Percentiles rank a stretch among this genome's conserved stretches.
phyloP scores from a whole-genome alignment of 2,797 vertebrate genomes.

The Sparidentex hasta region DNA sequence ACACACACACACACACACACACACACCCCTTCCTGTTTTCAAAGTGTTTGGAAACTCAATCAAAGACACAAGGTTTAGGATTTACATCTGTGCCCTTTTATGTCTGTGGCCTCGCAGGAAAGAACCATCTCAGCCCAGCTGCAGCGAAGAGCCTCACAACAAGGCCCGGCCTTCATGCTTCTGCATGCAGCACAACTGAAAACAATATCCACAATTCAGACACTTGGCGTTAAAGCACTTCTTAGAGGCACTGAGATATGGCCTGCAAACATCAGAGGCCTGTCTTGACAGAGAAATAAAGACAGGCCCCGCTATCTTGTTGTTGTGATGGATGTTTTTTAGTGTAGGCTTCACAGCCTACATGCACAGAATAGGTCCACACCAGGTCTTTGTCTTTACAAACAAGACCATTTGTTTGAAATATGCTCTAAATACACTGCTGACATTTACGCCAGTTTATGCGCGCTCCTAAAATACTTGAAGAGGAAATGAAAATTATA shows the following conservation, averaged over 20 bases:
- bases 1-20: conserved; percentile 48
- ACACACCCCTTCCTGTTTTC: conserved; percentile 82
- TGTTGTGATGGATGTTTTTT: conserved; percentile 40
- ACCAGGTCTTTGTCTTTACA: conserved; percentile 44
- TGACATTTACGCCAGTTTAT: conserved; percentile 74
- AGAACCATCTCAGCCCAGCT: conserved; percentile 82
- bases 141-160: conserved; percentile 76
- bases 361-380: conserved; percentile 20
- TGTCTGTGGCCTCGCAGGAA: conserved; percentile 82
- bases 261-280: conserved; percentile 74
- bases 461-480: conserved; percentile 81
- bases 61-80: conserved; percentile 85
- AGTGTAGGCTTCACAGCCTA: conserved; percentile 25
- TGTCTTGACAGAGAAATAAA: conserved; percentile 62
- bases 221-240: conserved; percentile 73
- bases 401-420: conserved; percentile 50
- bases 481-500: conserved; percentile 85
- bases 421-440: conserved; percentile 55
- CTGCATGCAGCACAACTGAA: conserved; percentile 75
- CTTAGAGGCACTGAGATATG: conserved; percentile 72
- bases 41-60: conserved; percentile 84
- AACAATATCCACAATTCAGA: conserved; percentile 81
- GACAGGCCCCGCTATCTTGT: conserved; percentile 59
- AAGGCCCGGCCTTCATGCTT: conserved; percentile 77
- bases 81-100: conserved; percentile 88